Evolutionary conservation across 37 sponge, comb jelly and placozoan genomes (phyloP).

Genomic region (Agelas oroides): DNA sequence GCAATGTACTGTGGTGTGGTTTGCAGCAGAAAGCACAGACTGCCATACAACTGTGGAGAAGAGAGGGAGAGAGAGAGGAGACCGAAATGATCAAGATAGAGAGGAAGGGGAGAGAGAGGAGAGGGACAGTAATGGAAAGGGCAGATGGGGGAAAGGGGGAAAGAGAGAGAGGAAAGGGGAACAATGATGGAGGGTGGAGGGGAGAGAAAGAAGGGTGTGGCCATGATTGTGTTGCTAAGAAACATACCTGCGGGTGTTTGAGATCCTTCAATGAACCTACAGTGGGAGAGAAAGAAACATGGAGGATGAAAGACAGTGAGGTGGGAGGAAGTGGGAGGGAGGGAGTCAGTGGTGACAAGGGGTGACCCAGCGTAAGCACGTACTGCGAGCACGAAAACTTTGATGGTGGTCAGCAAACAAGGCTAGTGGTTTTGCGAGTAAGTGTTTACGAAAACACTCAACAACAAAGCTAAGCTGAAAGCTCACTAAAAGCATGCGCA

Average conservation of each 20-base stretch:
- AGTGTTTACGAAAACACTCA: too few relatives aligned
- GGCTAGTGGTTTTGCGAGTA: too few relatives aligned
- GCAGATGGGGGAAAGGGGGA: not conserved
- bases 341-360: too few relatives aligned
- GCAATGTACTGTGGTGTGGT: conserved; percentile 89
- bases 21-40: conserved; percentile 88
- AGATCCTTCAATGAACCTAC: conserved; percentile 8
- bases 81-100: not conserved
- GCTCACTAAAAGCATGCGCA: too few relatives aligned
- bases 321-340: not conserved
- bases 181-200: not conserved
- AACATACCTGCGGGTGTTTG: conserved; percentile 26
- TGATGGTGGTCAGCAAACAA: too few relatives aligned
- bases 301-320: not conserved
- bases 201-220: not conserved
- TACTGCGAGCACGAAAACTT: too few relatives aligned
- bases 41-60: conserved; percentile 75
- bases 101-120: not conserved
- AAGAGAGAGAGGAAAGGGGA: not conserved
- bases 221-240: not conserved
- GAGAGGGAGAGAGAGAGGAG: conserved; percentile 9
- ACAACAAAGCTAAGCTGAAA: too few relatives aligned
- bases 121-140: not conserved
- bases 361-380: too few relatives aligned
- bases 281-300: not conserved